Conservation (phyloP, 2,113 vertebrate species). For the Melozone crissalis region DNA sequence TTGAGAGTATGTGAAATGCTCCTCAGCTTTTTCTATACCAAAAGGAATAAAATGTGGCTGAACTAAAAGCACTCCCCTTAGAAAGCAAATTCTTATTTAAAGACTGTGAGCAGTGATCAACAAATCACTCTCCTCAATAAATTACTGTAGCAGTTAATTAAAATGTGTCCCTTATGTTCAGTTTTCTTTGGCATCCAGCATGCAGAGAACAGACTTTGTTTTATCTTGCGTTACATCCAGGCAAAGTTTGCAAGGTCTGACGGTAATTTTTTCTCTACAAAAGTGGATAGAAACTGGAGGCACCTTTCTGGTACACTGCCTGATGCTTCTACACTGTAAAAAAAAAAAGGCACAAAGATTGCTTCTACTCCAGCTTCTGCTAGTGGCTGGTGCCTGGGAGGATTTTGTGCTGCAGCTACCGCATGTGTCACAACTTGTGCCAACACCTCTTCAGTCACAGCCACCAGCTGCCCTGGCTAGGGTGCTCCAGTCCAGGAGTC, state of each 20-base stretch:
- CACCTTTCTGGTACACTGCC: not conserved
- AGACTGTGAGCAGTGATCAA: not conserved
- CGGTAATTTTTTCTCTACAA: not conserved
- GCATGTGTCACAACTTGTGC: accelerated
- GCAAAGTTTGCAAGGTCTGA: not conserved
- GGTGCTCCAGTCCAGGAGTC: not conserved
- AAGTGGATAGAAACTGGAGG: not conserved
- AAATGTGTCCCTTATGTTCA: not conserved
- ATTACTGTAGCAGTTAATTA: conserved; percentile 26
- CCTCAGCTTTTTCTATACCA: not conserved
- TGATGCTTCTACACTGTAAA: not conserved
- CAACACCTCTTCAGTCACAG: not conserved
- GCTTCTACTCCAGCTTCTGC: not conserved
- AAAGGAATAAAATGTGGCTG: not conserved
- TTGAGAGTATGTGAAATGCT: not conserved
- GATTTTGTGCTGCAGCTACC: not conserved
- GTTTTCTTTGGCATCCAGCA: not conserved
- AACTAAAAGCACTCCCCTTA: not conserved
- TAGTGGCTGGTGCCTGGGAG: not conserved
- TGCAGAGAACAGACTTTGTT: not conserved
- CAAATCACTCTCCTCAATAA: conserved; percentile 16
- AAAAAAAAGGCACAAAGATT: not conserved
- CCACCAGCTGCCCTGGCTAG: not conserved
- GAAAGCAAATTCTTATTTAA: conserved; percentile 11
- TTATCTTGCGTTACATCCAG: not conserved